Conservation (phyloP, 2,113 vertebrate genomes). For the Protobothrops flavoviridis region DNA sequence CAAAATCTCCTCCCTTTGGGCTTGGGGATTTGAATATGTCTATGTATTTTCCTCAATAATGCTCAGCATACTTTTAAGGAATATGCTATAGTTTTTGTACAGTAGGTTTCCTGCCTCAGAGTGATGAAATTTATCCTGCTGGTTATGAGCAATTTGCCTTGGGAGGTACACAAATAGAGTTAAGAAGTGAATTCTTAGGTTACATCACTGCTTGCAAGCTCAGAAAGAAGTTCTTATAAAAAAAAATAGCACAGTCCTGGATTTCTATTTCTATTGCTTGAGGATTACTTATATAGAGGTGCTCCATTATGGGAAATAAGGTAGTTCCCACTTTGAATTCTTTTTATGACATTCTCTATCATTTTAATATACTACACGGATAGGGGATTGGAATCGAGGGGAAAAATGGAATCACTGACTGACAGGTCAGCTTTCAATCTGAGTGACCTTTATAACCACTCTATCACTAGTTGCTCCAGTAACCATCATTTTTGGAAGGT, state of each 20-base stretch:
- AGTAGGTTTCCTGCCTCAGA: background rate
- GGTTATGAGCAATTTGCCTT: background rate
- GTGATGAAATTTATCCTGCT: background rate
- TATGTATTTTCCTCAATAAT: background rate
- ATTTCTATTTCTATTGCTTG: background rate
- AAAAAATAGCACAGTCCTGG: background rate
- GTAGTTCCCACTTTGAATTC: background rate
- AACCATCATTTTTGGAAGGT: background rate
- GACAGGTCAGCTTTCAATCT: background rate
- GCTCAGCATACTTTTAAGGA: background rate
- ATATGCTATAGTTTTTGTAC: background rate
- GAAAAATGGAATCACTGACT: background rate
- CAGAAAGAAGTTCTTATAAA: background rate
- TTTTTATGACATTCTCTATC: background rate
- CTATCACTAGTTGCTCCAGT: background rate
- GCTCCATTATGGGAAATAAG: background rate
- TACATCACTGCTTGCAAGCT: background rate
- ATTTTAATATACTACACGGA: background rate
- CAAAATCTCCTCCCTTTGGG: background rate
- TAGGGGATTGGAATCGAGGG: background rate
- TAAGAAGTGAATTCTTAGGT: background rate
- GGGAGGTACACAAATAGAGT: background rate
- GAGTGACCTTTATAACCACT: background rate
- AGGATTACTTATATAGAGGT: too few species aligned
- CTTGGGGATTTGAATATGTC: background rate